Evolutionary conservation across 2,888 invertebrate genomes (phyloP).

Genomic region (Exephanes ischioxanthus): DNA sequence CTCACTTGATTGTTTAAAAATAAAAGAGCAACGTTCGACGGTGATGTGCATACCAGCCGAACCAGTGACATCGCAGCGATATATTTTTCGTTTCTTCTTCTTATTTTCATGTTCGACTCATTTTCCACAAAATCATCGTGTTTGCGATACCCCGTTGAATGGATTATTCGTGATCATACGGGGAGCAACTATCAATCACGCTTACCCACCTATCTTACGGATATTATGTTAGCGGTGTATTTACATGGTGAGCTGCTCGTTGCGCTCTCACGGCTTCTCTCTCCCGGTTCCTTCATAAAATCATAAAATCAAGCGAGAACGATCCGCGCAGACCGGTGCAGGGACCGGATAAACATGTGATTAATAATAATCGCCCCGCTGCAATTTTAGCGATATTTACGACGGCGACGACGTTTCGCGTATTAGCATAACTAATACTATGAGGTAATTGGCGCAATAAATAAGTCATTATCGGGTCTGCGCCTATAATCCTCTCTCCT

Average conservation of each 20-base stretch:
- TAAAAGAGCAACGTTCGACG: constrained; percentile 1
- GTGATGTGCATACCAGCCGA: constrained; percentile 38
- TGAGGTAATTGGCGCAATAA: constrained; percentile 83
- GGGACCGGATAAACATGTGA: constrained; percentile 75
- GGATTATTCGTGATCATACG: constrained; percentile 56
- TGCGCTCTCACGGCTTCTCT: constrained; percentile 43
- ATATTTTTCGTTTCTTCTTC: not conserved
- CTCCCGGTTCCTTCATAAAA: constrained; percentile 54
- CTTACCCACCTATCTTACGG: constrained; percentile 63
- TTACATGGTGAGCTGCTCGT: constrained; percentile 60
- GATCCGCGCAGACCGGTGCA: constrained; percentile 58
- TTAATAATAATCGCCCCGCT: constrained; percentile 77
- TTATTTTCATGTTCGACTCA: not conserved
- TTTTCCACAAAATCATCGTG: constrained; percentile 55
- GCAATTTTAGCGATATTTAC: constrained; percentile 78
- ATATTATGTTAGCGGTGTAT: constrained; percentile 59
- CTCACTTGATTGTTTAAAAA: not conserved
- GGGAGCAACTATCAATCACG: constrained; percentile 58
- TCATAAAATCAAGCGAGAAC: constrained; percentile 74
- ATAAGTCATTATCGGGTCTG: constrained; percentile 82
- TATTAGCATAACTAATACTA: constrained; percentile 79
- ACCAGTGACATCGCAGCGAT: constrained; percentile 10
- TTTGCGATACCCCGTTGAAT: constrained; percentile 33
- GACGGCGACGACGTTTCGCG: constrained; percentile 72
- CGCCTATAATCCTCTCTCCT: constrained; percentile 22